Base-by-base conservation (phyloP, 1,140 invertebrate genomes). In the Zaprionus lachaisei region DNA sequence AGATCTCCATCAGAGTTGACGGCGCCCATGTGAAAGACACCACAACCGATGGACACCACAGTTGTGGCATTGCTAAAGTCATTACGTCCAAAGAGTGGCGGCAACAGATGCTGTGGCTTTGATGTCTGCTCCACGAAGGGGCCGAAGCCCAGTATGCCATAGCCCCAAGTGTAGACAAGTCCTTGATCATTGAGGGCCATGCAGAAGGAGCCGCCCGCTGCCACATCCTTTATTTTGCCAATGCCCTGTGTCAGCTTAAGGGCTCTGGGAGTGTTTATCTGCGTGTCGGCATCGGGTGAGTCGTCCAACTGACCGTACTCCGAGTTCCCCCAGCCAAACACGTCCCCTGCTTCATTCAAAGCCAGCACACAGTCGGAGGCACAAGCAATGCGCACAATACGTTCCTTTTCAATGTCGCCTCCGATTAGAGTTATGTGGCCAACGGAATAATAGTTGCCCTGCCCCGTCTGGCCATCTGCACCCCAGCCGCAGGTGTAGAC, bases 261-360 rank as follows among this genome's bases (percentile, higher is more conserved):
- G 78, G 96, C 93, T 14, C 94, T 95, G 0, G 98, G 96, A 51
- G 94, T 94, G 91, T 96, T 95, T 11, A 97, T 92, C 92, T 97
- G 96, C 61, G 94, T 94, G 41, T 94, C 85, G 1, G 90, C 84
- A 44, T 90, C 77, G 0, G 80, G 72, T 0, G 77, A 91, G 62
- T 93, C 92, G 37, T 94, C 93, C 37, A 99, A 93, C 92, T 99
- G 98, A 3, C 95, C 95, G 92, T 99, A 99, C 93, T 99, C 99
- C 1, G 97, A 96, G 92, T 99, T 99, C 22, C 99, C 98, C 98
- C 98, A 99, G 0, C 98, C 98, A 94, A 99, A 99, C 2, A 99
- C 94, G 84, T 99, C 97, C 20, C 98, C 98, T 91, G 96, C 96
- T 80, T 98, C 98, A 93, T 96, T 98, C 22, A 99, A 93, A 26